Conservation (phyloP, 2,888 invertebrate species). For the Poecilus cupreus region DNA sequence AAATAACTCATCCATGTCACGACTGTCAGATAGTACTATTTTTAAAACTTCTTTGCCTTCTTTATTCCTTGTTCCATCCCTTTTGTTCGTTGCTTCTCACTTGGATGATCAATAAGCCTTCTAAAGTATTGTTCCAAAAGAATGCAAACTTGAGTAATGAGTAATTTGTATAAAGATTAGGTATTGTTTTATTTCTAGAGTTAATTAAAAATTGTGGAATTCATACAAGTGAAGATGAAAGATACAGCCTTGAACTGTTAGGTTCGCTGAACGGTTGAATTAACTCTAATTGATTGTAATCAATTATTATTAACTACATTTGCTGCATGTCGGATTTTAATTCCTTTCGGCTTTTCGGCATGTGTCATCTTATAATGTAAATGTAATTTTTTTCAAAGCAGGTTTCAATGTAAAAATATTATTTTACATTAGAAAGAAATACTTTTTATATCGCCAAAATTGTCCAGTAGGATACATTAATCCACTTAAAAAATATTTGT, state of each 20-base stretch:
- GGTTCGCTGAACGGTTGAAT: slow-evolving; percentile 10
- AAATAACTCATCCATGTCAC: neutral
- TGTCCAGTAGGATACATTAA: too few species aligned
- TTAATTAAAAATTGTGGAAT: neutral
- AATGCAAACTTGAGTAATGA: too few species aligned
- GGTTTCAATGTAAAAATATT: too few species aligned
- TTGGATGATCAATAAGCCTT: too few species aligned
- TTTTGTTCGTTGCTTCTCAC: neutral
- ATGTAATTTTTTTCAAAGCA: too few species aligned
- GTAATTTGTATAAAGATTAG: neutral
- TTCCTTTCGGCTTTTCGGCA: neutral
- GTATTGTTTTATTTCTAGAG: neutral
- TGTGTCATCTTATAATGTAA: too few species aligned
- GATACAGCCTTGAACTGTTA: slow-evolving; percentile 27
- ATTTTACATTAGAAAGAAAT: too few species aligned
- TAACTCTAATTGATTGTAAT: slow-evolving; percentile 15
- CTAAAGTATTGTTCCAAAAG: neutral
- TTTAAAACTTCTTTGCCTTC: neutral
- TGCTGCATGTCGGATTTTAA: neutral
- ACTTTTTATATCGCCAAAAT: too few species aligned
- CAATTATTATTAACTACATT: slow-evolving; percentile 25
- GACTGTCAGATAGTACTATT: neutral
- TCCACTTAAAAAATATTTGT: too few species aligned
- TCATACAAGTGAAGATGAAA: neutral
- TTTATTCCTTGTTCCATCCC: neutral